phyloP scores from a whole-genome alignment of 1,140 invertebrate species.

The Tribolium madens region DNA sequence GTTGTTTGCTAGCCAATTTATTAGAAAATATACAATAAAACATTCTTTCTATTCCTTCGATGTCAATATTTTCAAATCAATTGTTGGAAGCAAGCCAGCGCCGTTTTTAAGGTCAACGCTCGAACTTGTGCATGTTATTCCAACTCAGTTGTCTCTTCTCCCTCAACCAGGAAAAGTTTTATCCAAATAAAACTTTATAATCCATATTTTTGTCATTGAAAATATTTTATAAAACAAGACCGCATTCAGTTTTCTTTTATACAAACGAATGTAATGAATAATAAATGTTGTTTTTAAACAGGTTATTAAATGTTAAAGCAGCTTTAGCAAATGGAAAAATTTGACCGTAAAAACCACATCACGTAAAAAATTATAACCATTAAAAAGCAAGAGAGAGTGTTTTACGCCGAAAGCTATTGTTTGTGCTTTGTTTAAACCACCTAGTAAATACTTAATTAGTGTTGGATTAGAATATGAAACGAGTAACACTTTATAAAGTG shows the following conservation, averaged over 20 bases:
- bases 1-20: not conserved
- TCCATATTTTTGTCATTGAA: not conserved
- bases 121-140: not conserved
- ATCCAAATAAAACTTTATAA: not conserved
- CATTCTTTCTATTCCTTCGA: not conserved
- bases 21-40: not conserved
- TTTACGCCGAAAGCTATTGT: not conserved
- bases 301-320: not conserved
- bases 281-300: not conserved
- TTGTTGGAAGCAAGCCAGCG: not conserved
- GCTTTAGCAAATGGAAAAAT: not conserved
- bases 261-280: not conserved
- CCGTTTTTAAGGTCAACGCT: not conserved
- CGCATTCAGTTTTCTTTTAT: not conserved
- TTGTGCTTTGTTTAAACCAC: not conserved
- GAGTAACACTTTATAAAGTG: not conserved
- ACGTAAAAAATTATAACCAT: not conserved
- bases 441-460: not conserved
- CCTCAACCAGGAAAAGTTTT: not conserved
- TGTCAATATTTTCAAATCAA: not conserved
- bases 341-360: not conserved
- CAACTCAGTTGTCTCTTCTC: not conserved
- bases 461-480: too few relatives aligned
- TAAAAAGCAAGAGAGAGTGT: not conserved
- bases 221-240: not conserved